Conservation (phyloP, 2,888 invertebrate genomes). For the Bugula neritina region DNA sequence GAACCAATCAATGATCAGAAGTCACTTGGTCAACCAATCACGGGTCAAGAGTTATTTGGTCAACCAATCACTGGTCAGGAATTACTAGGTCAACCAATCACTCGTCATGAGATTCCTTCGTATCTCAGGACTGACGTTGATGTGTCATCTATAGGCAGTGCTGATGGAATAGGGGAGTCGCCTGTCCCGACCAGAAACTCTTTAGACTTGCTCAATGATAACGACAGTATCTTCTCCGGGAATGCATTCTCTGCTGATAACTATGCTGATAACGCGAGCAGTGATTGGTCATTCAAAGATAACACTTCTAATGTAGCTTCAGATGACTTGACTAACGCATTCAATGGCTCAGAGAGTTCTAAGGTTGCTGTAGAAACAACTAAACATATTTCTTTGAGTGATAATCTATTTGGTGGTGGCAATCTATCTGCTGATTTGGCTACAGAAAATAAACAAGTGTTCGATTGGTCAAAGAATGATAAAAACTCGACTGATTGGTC, state of each 20-base stretch:
- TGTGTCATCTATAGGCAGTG: background rate
- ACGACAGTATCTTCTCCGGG: slow-evolving; percentile 9
- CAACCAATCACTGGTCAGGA: too few species aligned
- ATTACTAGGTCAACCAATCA: too few species aligned
- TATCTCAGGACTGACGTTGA: background rate
- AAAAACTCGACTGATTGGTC: too few species aligned
- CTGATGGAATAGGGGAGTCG: background rate
- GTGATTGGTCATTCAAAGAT: slow-evolving; percentile 25
- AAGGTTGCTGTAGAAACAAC: too few species aligned
- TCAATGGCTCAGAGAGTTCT: background rate
- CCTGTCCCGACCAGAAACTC: background rate
- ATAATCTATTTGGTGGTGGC: background rate
- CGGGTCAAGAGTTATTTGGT: too few species aligned
- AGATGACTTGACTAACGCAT: background rate
- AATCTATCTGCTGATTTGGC: background rate
- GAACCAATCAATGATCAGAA: background rate
- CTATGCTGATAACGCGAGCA: slow-evolving; percentile 9
- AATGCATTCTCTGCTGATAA: background rate
- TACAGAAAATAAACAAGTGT: background rate
- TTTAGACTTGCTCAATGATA: background rate
- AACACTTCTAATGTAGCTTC: slow-evolving; percentile 7
- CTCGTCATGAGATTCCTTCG: background rate
- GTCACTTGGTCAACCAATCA: too few species aligned
- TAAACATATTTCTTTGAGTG: too few species aligned
- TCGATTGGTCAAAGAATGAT: background rate